Base-by-base conservation (phyloP, 2,888 invertebrate genomes). In the Pyrocoelia pectoralis region DNA sequence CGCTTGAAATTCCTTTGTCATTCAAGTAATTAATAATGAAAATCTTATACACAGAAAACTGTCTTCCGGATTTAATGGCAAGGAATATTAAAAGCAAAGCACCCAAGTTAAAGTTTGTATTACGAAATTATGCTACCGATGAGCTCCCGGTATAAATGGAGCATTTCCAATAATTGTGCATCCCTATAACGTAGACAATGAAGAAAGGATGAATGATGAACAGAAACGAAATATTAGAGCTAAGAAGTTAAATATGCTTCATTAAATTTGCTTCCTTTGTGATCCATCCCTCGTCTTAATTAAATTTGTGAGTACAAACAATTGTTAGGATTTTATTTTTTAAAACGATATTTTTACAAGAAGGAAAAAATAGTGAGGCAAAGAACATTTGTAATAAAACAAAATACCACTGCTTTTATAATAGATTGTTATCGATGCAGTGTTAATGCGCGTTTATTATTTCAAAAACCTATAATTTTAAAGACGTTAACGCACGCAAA, bases 211-310 rank as follows among this genome's bases (percentile, higher is more conserved):
- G 63, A 64, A 64, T 59, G 63, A 63, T 54, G 58, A 63, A 50
- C 63, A 57, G 54, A 63, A 53, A 50, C 58, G 57, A 64, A 64
- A 59, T 55, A 58, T 58, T 58, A 55, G 38, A 64, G 59, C 59
- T 54, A 59, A 64, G 59, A 55, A 58, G 63, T 64, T 64, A 64
- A 64, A 59, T 64, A 64, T 64, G 63, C 63, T 64, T 59, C 63
- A 64, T 64, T 64, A 64, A 58, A 55, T 57, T 54, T 52, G 59
- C 48, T 55, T 64, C 63, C 55, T 59, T 64, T 59, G 58, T 59
- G 63, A 64, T 56, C 54, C 54, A 51, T 55, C 51, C 55, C 40
- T 54, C 24, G 50, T 54, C 38, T 58, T 64, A 59, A 64, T 64
- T 64, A 64, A 64, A 64, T 64, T 59, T 50, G 33, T 13, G 38